phyloP scores from a whole-genome alignment of 2,888 invertebrate genomes.

The Sinotaia quadrata region DNA sequence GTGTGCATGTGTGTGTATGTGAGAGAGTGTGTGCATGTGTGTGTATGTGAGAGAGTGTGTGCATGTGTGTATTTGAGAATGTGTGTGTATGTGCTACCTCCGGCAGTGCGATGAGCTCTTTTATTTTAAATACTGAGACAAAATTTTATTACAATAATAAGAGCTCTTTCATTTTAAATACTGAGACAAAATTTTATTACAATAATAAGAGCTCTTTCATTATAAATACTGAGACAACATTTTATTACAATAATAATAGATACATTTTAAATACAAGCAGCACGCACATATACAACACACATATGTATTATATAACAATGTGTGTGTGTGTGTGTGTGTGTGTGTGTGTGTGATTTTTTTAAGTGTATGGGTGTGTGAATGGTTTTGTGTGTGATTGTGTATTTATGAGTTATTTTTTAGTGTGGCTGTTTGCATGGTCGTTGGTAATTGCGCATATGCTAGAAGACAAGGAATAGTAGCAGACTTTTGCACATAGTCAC shows the following conservation, averaged over 20 bases:
- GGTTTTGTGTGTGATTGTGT: not conserved
- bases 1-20: too few species aligned
- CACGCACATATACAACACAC: too few species aligned
- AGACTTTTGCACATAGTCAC: too few species aligned
- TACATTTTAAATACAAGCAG: too few species aligned
- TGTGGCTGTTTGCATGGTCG: not conserved
- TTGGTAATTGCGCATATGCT: not conserved
- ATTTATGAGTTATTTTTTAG: not conserved
- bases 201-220: not conserved
- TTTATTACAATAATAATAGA: not conserved
- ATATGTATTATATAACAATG: not conserved
- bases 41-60: conserved; percentile 7
- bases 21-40: not conserved
- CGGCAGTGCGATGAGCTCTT: too few species aligned
- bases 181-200: not conserved
- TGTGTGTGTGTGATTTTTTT: not conserved
- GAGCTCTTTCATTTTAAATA: not conserved
- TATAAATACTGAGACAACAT: not conserved
- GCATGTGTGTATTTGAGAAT: conserved; percentile 4
- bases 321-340: conserved; percentile 1
- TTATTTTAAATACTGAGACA: too few species aligned
- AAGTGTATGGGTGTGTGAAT: not conserved
- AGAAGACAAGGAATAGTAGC: not conserved
- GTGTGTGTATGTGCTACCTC: not conserved
- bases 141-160: not conserved